Percentiles rank a stretch among this genome's conserved stretches.
Conservation (phyloP, 1,140 invertebrate genomes). For the Ostrea edulis region DNA sequence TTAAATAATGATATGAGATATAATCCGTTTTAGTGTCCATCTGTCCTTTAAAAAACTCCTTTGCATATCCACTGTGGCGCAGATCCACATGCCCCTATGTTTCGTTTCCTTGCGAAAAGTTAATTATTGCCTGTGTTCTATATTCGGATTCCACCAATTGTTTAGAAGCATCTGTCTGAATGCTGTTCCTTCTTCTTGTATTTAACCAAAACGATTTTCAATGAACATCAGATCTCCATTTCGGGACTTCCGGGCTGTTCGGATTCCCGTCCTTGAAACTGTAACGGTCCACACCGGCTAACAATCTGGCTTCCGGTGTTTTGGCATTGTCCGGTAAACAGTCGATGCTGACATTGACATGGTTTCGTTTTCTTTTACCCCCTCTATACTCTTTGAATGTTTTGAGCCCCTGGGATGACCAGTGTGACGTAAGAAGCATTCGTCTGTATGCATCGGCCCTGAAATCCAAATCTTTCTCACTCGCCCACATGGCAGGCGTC, state of each 20-base stretch:
- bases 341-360: slow-evolving; percentile 44
- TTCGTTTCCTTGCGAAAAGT: too few species aligned
- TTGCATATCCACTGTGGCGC: too few species aligned
- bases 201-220: neutral
- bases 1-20: too few species aligned
- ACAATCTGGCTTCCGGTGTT: slow-evolving; percentile 55
- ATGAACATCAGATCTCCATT: slow-evolving; percentile 40
- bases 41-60: too few species aligned
- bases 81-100: too few species aligned
- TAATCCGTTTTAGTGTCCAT: too few species aligned
- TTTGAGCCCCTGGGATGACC: slow-evolving; percentile 66
- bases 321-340: slow-evolving; percentile 56
- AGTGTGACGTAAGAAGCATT: slow-evolving; percentile 67
- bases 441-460: slow-evolving; percentile 64
- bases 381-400: slow-evolving; percentile 55
- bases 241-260: slow-evolving; percentile 57
- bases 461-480: slow-evolving; percentile 54
- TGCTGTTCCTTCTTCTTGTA: too few species aligned
- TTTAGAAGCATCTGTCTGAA: too few species aligned
- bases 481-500: slow-evolving; percentile 70
- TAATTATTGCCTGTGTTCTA: too few species aligned
- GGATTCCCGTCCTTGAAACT: slow-evolving; percentile 62
- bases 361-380: slow-evolving; percentile 39
- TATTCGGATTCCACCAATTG: too few species aligned
- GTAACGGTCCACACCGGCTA: slow-evolving; percentile 60